phyloP scores from a whole-genome alignment of 2,113 vertebrate species.

The Arizona elegans region DNA sequence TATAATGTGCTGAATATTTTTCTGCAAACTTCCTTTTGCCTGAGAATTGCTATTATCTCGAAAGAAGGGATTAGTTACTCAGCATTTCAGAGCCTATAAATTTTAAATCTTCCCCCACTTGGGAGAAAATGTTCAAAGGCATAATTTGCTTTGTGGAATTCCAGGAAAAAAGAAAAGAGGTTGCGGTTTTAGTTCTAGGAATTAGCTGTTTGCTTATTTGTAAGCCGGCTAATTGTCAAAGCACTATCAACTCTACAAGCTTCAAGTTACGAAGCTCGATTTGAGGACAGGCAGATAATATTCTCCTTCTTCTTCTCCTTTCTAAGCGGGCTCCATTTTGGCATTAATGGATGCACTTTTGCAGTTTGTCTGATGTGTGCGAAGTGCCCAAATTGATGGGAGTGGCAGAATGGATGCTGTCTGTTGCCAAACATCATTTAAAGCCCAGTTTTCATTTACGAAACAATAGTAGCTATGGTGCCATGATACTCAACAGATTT shows the following conservation, averaged over 20 bases:
- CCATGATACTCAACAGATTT: constrained; percentile 40
- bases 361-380: constrained; percentile 6
- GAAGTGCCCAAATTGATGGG: constrained; percentile 40
- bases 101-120: background rate
- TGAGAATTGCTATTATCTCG: background rate
- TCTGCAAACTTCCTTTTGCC: background rate
- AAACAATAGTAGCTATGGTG: constrained; percentile 38
- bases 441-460: constrained; percentile 40
- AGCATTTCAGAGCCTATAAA: background rate
- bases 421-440: constrained; percentile 51
- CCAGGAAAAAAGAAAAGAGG: background rate
- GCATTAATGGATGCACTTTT: constrained; percentile 1
- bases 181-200: background rate
- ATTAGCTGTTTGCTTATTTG: background rate
- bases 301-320: background rate
- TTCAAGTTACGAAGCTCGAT: background rate
- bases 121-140: background rate
- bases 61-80: background rate
- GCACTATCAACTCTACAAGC: background rate
- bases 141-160: background rate
- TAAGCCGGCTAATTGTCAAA: background rate
- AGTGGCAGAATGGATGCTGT: constrained; percentile 11
- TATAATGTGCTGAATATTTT: background rate
- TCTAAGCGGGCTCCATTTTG: background rate
- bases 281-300: background rate